Base-by-base conservation (phyloP, 2,888 invertebrate genomes). In the Automeris io region DNA sequence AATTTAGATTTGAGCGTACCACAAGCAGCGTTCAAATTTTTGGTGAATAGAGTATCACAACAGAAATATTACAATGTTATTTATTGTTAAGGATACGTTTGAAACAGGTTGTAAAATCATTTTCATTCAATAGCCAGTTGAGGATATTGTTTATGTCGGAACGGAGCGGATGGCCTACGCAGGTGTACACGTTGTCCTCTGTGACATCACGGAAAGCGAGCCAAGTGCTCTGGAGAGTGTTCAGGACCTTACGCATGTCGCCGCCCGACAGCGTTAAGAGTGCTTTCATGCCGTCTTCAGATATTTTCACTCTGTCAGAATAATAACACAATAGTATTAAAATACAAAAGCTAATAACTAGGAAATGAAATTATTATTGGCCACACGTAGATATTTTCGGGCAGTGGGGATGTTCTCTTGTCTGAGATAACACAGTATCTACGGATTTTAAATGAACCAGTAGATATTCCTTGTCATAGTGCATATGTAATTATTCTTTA, bases 191-290 rank as follows among this genome's bases (percentile, higher is more conserved):
- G 69, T 92, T 94, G 51, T 95, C 93, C 78, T 98, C 97, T 18
- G 92, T 94, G 21, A 99, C 95, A 48, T 89, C 86, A 51, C 94
- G 93, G 75, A 94, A 97, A 1, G 98, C 98, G 79, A 99, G 91
- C 80, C 95, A 94, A 7, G 98, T 96, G 81, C 98, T 97, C 87
- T 99, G 99, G 35, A 99, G 86, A 13, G 99, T 95, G 80, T 99
- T 99, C 13, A 99, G 79, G 0, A 98, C 97, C 74, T 95, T 96
- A 51, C 99, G 90, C 99, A 99, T 99, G 79, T 99, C 99, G 7
- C 99, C 99, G 41, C 93, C 93, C 0, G 98, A 95, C 1, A 99
- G 86, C 0, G 93, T 93, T 46, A 98, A 88, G 3, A 99, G 73
- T 0, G 99, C 98, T 51, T 94, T 90, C 67, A 94, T 92, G 0